A percentile compares a stretch with the other conserved stretches of the same genome.
These are phyloP conservation scores for Auanema freiburgensis DNA, from an alignment of 2,888 invertebrate species.

Conservation along the genomic window DNA sequence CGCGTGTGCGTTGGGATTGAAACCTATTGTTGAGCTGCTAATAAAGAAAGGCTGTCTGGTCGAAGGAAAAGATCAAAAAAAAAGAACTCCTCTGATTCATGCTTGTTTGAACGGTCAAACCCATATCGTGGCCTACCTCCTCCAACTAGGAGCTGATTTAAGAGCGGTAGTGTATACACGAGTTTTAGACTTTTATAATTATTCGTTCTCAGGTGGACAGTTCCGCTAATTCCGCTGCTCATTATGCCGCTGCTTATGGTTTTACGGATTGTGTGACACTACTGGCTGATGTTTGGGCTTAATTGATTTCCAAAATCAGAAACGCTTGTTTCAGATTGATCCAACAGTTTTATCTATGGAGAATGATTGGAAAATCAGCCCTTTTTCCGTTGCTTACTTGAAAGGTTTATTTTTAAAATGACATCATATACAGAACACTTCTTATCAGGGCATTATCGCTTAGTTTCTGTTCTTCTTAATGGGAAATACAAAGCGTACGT, in stretches of 20 bases:
- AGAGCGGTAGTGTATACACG: too few relatives aligned
- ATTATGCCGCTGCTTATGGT: constrained; percentile 70
- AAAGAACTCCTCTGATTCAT: constrained; percentile 68
- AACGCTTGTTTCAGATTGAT: constrained; percentile 25
- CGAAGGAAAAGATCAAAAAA: constrained; percentile 66
- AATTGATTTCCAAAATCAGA: not conserved
- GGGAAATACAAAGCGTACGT: constrained; percentile 30
- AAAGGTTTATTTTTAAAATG: constrained; percentile 59
- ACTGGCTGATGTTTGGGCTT: constrained; percentile 66
- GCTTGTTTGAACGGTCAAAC: constrained; percentile 69
- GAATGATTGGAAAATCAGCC: constrained; percentile 66
- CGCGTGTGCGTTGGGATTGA: constrained; percentile 38
- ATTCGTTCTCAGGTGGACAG: constrained; percentile 64
- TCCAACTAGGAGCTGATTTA: constrained; percentile 40
- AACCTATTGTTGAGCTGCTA: constrained; percentile 55
- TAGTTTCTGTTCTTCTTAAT: constrained; percentile 44
- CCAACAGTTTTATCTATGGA: constrained; percentile 30
- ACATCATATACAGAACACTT: not conserved
- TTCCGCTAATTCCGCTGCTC: constrained; percentile 69
- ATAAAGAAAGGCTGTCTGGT: constrained; percentile 64
- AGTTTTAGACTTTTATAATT: not conserved
- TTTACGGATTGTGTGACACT: constrained; percentile 69
- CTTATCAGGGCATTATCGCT: constrained; percentile 43
- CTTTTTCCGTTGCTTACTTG: constrained; percentile 69
- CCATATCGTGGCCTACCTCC: constrained; percentile 40